A percentile compares a stretch with the other conserved stretches of the same genome.
Conservation (phyloP, 1,140 invertebrate genomes). For the Paralvinella palmiformis region DNA sequence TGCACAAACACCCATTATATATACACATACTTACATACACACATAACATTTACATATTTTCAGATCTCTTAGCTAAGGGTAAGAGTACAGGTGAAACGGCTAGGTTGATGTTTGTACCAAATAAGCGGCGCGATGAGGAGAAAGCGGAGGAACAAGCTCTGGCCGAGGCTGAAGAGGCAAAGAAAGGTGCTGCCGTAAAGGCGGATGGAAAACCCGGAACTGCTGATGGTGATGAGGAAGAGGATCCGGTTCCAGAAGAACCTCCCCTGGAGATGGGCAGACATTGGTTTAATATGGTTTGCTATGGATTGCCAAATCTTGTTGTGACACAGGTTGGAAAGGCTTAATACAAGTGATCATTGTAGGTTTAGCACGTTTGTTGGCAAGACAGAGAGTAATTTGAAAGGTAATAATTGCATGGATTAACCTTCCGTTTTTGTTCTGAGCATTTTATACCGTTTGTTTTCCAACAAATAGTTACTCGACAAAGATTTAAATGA, state of each 20-base stretch:
- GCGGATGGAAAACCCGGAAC: background rate
- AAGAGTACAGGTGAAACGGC: slow-evolving; percentile 39
- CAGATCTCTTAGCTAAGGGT: slow-evolving; percentile 44
- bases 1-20: no score
- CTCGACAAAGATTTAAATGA: no score
- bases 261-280: slow-evolving; percentile 6
- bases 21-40: no score
- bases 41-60: no score
- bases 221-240: background rate
- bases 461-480: no score
- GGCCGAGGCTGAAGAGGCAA: slow-evolving; percentile 13
- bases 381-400: no score
- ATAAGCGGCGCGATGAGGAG: slow-evolving; percentile 24
- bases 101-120: slow-evolving; percentile 32
- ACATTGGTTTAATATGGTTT: slow-evolving; percentile 41
- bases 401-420: no score
- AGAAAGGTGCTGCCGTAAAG: slow-evolving; percentile 3
- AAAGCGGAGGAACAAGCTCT: slow-evolving; percentile 21
- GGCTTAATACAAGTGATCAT: no score
- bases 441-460: no score
- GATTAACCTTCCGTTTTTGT: no score
- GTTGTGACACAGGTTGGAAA: slow-evolving; percentile 34
- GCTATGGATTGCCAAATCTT: slow-evolving; percentile 46
- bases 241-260: background rate
- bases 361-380: no score